These are phyloP conservation scores for Cataglyphis albicans DNA, from an alignment of 2,888 invertebrate species.

Conservation along the genomic window DNA sequence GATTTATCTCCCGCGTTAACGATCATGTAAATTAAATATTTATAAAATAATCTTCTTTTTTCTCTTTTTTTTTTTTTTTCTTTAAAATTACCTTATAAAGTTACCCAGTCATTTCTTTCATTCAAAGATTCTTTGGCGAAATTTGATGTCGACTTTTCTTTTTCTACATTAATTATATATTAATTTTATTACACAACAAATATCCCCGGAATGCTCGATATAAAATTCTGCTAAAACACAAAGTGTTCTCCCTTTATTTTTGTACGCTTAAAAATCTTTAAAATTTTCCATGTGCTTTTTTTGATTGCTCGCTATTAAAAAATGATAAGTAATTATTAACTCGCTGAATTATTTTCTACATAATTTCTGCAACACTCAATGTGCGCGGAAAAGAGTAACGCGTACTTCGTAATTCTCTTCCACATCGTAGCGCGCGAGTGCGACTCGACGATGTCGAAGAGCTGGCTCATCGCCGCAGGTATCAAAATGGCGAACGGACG, in stretches of 20 bases:
- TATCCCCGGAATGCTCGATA: neutral
- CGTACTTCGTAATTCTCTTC: neutral
- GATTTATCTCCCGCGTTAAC: constrained; percentile 22
- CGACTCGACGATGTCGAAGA: constrained; percentile 47
- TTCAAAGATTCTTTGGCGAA: neutral
- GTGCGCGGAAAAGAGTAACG: neutral
- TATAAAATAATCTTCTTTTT: constrained; percentile 2
- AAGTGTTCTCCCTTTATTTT: neutral
- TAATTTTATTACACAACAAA: neutral
- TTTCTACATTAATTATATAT: neutral
- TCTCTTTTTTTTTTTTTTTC: neutral
- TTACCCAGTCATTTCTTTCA: too few relatives aligned
- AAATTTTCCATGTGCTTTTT: neutral
- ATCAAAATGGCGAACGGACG: constrained; percentile 65
- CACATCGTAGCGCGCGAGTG: neutral
- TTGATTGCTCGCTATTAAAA: neutral
- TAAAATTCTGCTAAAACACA: neutral
- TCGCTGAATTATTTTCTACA: neutral
- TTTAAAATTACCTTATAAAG: neutral
- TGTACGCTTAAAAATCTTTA: neutral
- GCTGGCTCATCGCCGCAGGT: constrained; percentile 48
- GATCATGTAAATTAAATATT: constrained; percentile 24
- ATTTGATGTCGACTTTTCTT: neutral
- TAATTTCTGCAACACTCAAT: neutral
- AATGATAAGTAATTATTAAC: neutral